Evolutionary conservation across 2,113 vertebrate genomes (phyloP), one percentile per base, ranked within the genome.

Genomic region (Ptychochromis oligacanthus): DNA sequence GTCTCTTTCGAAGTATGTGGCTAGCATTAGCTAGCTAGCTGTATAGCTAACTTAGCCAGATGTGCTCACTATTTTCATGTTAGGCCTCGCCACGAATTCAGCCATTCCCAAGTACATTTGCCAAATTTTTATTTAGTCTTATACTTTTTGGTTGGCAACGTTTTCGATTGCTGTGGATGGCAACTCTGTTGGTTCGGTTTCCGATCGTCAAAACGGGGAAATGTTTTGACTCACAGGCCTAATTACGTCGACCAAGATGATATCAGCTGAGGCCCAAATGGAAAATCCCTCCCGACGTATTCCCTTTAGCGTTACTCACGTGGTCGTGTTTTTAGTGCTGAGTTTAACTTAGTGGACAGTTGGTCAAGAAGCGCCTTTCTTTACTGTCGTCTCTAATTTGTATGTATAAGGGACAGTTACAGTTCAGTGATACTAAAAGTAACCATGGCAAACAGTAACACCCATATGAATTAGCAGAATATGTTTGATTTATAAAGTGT

Each of bases 21-120:
- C 65, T 57, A 79, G 13, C 40, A 74, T 56, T 84, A 83, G 75
- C 22, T 64, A 58, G 80, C 57, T 91, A 86, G 87, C 89, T 17
- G 11, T 49, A 1, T 7, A 28, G 88, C 87, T 91, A 81, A 70
- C 26, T 22, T 56, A 82, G 82, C 84, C 13, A 62, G 24, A 64
- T 81, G 65, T 88, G 79, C 83, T 85, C 43, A 40, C 4, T 76
- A 64, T 88, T 65, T 60, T 77, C 15, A 75, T 58, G 38, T 65
- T 43, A 90, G 93, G 93, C 92, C 92, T 87, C 43, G 11, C 28
- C 24, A 74, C 72, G 61, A 28, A 62, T 59, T 77, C 13, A 56
- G 24, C 14, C 6, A 34, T 49, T 28, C 9, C 11, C 0, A 22
- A 46, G 22, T 6, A 65, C 38, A 55, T 52, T 74, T 8, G 15